A percentile compares a stretch with the other conserved stretches of the same genome.
phyloP scores from a whole-genome alignment of 2,888 invertebrate genomes.

The Lithophane leautieri region DNA sequence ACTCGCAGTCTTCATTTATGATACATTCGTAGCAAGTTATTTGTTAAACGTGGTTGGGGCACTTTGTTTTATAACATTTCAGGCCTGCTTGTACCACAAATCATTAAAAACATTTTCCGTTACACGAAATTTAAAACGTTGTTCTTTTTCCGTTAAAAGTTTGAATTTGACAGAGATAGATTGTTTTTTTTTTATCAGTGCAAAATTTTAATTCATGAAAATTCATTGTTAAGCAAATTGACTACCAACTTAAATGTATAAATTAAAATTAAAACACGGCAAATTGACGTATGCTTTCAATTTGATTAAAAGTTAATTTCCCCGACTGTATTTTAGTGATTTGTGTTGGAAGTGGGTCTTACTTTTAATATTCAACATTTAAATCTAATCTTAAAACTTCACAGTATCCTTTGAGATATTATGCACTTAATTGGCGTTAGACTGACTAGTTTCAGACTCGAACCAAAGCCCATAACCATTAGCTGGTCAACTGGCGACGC shows the following conservation, averaged over 20 bases:
- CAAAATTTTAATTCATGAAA: not conserved
- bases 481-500: not conserved
- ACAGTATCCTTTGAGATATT: not conserved
- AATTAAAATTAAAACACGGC: not conserved
- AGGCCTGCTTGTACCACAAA: not conserved
- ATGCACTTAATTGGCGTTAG: not conserved
- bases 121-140: not conserved
- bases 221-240: not conserved
- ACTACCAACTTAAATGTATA: not conserved
- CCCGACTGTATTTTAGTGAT: not conserved
- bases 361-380: not conserved
- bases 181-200: not conserved
- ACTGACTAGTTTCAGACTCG: not conserved
- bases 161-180: not conserved
- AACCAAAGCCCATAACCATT: not conserved
- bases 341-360: not conserved
- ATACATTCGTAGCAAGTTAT: conserved; percentile 35
- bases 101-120: not conserved
- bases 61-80: conserved; percentile 4
- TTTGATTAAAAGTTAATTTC: not conserved
- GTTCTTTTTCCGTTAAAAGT: not conserved
- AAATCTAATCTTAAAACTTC: not conserved
- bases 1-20: conserved; percentile 19
- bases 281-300: not conserved
- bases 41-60: conserved; percentile 10